These are phyloP conservation scores for Tyrophagus putrescentiae DNA, from an alignment of 1,140 invertebrate genomes.

Conservation along the genomic window DNA sequence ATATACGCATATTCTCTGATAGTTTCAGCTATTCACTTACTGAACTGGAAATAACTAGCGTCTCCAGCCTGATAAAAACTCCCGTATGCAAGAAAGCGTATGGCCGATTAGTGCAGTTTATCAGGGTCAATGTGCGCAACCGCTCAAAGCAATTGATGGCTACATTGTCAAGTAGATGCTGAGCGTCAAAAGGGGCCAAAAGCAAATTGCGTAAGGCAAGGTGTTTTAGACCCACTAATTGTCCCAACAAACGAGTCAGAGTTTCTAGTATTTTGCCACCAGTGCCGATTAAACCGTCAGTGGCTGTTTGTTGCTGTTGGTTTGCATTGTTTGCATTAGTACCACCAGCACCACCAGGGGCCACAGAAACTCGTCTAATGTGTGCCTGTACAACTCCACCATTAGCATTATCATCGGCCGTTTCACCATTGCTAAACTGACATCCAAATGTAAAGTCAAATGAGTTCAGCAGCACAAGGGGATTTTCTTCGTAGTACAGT, in stretches of 20 bases:
- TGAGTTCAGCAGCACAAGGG: constrained; percentile 30
- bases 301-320: constrained; percentile 34
- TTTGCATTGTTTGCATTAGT: constrained; percentile 33
- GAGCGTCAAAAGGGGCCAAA: constrained; percentile 42
- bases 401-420: neutral
- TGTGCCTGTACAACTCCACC: no score
- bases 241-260: constrained; percentile 52
- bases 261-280: constrained; percentile 45
- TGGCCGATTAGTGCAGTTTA: constrained; percentile 56
- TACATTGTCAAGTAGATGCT: constrained; percentile 54
- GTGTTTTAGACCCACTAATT: constrained; percentile 43
- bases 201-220: constrained; percentile 60
- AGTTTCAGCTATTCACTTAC: constrained; percentile 9
- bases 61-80: constrained; percentile 55
- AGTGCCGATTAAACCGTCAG: constrained; percentile 48
- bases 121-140: constrained; percentile 47
- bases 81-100: constrained; percentile 60
- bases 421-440: constrained; percentile 41
- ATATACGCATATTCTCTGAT: constrained; percentile 4
- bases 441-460: constrained; percentile 61
- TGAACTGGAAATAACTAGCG: constrained; percentile 58
- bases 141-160: constrained; percentile 42
- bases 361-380: no score
- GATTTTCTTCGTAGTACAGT: constrained; percentile 36
- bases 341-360: neutral